phyloP scores from a whole-genome alignment of 2,888 invertebrate species.

The Thelaira solivaga region DNA sequence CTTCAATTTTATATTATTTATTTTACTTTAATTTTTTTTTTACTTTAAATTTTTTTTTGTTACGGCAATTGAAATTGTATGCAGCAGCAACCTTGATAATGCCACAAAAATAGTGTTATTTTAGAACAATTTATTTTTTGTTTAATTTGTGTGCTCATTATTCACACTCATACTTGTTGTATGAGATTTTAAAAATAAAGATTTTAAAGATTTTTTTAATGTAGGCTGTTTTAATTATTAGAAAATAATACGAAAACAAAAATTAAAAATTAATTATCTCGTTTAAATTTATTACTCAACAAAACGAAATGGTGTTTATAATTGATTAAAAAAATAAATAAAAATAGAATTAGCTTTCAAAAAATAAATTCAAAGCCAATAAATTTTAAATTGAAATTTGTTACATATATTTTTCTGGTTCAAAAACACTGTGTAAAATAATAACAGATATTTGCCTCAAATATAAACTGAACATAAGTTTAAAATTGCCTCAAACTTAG shows the following conservation, averaged over 20 bases:
- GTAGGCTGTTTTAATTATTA: slow-evolving; percentile 39
- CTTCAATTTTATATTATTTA: background rate
- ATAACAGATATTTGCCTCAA: too few species aligned
- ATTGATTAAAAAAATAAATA: background rate
- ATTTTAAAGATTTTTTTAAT: slow-evolving; percentile 6
- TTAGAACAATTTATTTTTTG: slow-evolving; percentile 52
- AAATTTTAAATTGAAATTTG: slow-evolving; percentile 12
- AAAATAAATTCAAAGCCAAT: background rate
- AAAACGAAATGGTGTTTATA: background rate
- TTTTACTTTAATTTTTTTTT: too few species aligned
- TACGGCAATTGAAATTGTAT: slow-evolving; percentile 6
- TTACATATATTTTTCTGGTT: background rate
- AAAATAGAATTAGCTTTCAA: background rate
- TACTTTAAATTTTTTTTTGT: too few species aligned
- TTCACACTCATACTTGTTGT: too few species aligned
- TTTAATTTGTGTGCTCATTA: background rate
- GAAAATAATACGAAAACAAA: background rate
- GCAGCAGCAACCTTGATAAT: slow-evolving; percentile 40
- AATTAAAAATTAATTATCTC: slow-evolving; percentile 6
- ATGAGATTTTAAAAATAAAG: slow-evolving; percentile 13
- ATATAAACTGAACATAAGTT: too few species aligned
- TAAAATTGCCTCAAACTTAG: too few species aligned
- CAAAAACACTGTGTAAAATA: too few species aligned
- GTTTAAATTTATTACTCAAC: background rate
- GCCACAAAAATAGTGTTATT: slow-evolving; percentile 49